Conservation (phyloP, 2,797 vertebrate species). For the Thalassophryne amazonica region DNA sequence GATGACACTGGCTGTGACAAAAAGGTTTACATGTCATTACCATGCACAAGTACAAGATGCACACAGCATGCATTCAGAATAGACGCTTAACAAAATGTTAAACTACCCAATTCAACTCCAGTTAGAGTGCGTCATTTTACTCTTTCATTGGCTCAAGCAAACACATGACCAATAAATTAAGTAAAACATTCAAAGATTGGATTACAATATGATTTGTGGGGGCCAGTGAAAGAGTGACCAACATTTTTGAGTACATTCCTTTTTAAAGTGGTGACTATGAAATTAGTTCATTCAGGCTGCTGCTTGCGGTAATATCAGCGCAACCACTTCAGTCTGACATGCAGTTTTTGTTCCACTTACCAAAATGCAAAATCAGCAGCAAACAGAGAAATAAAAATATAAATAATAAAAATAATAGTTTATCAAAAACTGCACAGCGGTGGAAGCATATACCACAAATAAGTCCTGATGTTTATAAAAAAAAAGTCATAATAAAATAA, state of each 20-base stretch:
- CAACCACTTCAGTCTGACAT: conserved; percentile 84
- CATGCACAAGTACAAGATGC: conserved; percentile 73
- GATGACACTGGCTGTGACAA: conserved; percentile 18
- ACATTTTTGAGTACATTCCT: conserved; percentile 60
- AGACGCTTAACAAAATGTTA: conserved; percentile 26
- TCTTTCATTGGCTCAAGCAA: conserved; percentile 74
- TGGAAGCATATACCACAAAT: conserved; percentile 22
- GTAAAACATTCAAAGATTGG: conserved; percentile 2
- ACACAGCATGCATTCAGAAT: conserved; percentile 72
- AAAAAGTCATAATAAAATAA: conserved; percentile 9
- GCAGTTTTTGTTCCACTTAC: conserved; percentile 84
- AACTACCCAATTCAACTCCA: conserved; percentile 16
- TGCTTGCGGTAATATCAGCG: conserved; percentile 60
- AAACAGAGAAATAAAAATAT: conserved; percentile 81
- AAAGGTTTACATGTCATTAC: conserved; percentile 15
- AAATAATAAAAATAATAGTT: conserved; percentile 73
- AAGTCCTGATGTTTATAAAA: conserved; percentile 4
- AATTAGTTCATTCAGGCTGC: conserved; percentile 69
- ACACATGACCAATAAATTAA: background rate
- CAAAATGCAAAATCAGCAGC: conserved; percentile 86
- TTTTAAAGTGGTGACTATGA: conserved; percentile 66
- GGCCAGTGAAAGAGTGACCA: conserved; percentile 81
- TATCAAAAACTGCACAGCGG: conserved; percentile 45
- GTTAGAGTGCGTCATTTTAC: conserved; percentile 42
- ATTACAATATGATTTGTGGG: conserved; percentile 21